Evolutionary conservation across 2,113 vertebrate species (phyloP).

Genomic region (Pantherophis guttatus): DNA sequence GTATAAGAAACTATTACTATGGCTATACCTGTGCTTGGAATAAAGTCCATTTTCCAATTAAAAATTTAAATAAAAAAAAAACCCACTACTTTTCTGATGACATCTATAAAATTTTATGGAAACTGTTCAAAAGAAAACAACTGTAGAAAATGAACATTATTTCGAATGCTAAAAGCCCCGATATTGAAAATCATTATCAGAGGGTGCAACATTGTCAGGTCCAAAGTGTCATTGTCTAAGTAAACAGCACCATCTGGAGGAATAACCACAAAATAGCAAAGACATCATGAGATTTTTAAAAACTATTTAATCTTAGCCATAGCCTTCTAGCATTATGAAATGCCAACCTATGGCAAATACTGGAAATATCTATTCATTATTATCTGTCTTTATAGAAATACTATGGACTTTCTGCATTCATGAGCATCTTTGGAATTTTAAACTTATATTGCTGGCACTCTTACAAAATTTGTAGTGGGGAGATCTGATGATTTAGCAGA

Average conservation of each 20-base stretch:
- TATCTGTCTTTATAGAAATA: neutral
- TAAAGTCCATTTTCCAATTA: conserved; percentile 16
- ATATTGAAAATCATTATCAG: conserved; percentile 11
- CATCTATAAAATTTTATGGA: conserved; percentile 63
- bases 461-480: neutral
- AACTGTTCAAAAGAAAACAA: conserved; percentile 56
- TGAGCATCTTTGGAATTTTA: neutral
- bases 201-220: neutral
- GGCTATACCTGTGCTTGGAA: neutral
- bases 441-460: neutral
- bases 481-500: neutral
- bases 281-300: neutral
- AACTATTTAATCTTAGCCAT: neutral
- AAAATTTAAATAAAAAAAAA: conserved; percentile 54
- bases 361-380: neutral
- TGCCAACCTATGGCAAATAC: neutral
- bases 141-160: conserved; percentile 49
- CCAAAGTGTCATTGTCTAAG: conserved; percentile 7
- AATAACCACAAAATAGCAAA: neutral
- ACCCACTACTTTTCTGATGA: conserved; percentile 56
- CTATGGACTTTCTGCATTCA: neutral
- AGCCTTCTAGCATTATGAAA: neutral
- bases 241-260: conserved; percentile 67
- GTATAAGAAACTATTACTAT: neutral
- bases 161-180: conserved; percentile 22